Base-by-base conservation (phyloP, 2,888 invertebrate species). In the Rhagium mordax region DNA sequence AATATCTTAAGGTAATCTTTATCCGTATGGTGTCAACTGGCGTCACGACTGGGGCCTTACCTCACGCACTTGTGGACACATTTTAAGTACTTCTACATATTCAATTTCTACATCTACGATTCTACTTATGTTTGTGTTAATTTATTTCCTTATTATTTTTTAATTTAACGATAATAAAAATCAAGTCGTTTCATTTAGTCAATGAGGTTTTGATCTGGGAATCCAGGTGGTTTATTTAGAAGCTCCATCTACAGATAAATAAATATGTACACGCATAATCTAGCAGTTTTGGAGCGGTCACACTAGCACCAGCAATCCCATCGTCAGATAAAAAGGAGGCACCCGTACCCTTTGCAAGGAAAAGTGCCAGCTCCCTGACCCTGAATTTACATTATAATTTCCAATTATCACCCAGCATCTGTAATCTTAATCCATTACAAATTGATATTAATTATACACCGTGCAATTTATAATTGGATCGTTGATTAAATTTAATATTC, bases 1-100 rank as follows among this genome's bases (percentile, higher is more conserved):
- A 81, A 82, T 82, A 82, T 81, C 81, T 79, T 62, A 66, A 72
- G 74, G 74, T 81, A 78, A 81, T 81, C 78, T 77, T 78, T 79
- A 81, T 80, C 79, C 71, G 71, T 70, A 71, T 73, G 72, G 77
- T 80, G 77, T 75, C 76, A 77, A 78, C 74, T 74, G 74, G 69
- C 73, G 75, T 77, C 80, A 80, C 78, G 77, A 78, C 62, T 75
- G 53, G 61, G 70, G 62, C 71, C 41, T 72, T 55, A 71, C 65
- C 62, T 69, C 49, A 74, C 74, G 74, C 71, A 74, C 71, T 66
- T 15, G 27, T 16, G 41, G 60, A 16, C 60, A 60, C 41, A 60
- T 41, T 51, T 51, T 51, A 5, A 16, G 4, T 4, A 13, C 41
- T 41, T 41, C 13, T 41, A 3, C 13, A 13, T 41, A 41, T n/a